Percentiles rank a stretch among this genome's conserved stretches.
phyloP scores from a whole-genome alignment of 1,140 invertebrate species.

The Lasaia peninsularis region DNA sequence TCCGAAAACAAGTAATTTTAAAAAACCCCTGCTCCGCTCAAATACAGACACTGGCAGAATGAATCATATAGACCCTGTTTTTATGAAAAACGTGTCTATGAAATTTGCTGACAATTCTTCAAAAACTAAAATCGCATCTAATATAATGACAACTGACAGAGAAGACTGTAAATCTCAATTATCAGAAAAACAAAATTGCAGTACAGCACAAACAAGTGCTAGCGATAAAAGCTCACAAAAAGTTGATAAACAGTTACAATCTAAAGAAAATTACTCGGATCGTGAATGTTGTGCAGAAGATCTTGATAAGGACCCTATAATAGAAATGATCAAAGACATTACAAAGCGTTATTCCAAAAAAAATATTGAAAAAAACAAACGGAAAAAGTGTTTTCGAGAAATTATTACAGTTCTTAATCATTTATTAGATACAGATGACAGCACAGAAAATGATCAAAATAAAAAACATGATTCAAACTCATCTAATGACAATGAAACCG shows the following conservation, averaged over 20 bases:
- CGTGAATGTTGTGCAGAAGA: neutral
- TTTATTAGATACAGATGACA: constrained; percentile 61
- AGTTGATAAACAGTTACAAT: neutral
- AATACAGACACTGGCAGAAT: constrained; percentile 48
- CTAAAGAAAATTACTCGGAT: constrained; percentile 10
- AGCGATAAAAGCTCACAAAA: neutral
- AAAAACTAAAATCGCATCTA: neutral
- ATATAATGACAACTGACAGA: neutral
- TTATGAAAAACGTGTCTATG: constrained; percentile 20
- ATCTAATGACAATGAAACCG: constrained; percentile 16
- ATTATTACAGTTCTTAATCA: constrained; percentile 59
- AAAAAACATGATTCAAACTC: constrained; percentile 25
- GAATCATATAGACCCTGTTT: constrained; percentile 19
- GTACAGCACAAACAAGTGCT: neutral
- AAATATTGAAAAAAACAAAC: constrained; percentile 44
- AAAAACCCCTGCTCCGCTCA: constrained; percentile 40
- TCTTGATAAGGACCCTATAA: constrained; percentile 39
- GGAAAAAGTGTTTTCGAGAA: constrained; percentile 65
- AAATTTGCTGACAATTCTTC: constrained; percentile 15
- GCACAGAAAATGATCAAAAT: constrained; percentile 36
- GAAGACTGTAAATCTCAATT: constrained; percentile 12
- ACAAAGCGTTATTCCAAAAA: constrained; percentile 61
- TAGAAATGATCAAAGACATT: constrained; percentile 57
- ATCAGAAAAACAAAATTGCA: constrained; percentile 14
- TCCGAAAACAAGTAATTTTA: constrained; percentile 36